Evolutionary conservation across 2,888 invertebrate genomes (phyloP), one percentile per base, ranked within the genome.

Genomic region (Cataglyphis albicans): DNA sequence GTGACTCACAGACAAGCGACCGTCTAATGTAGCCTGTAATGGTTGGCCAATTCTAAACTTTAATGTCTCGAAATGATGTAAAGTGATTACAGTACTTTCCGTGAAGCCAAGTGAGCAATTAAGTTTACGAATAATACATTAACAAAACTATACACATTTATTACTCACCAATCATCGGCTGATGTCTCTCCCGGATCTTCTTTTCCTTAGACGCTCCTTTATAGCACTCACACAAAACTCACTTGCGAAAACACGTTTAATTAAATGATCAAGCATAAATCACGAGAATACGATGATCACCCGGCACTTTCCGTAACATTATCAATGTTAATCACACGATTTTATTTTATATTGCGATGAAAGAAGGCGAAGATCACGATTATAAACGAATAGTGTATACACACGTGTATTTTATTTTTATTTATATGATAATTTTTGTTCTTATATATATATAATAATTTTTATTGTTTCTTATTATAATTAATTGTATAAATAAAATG

Each of bases 11-110:
- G n/a, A 52, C 52, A n/a, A 7, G n/a, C 52, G 52, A 52, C 1
- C 52, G n/a, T 52, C 52, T 52, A 52, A 52, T 52, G 52, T n/a
- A 52, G 52, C n/a, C 52, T n/a, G n/a, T 52, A 52, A n/a, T n/a
- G 52, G 48, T n/a, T n/a, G n/a, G 52, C n/a, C 52, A 52, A n/a
- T 52, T n/a, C 7, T 52, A 52, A 52, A n/a, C 52, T 48, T 5
- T 52, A 52, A 52, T 52, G 52, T 52, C 18, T n/a, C n/a, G 7
- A 52, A 7, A n/a, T 52, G 52, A 52, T n/a, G 52, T 52, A 52
- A n/a, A 52, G n/a, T n/a, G 52, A 52, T n/a, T 52, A 52, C 7
- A 2, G 18, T n/a, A 7, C n/a, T 52, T 52, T 52, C 18, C n/a
- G 3, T 7, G n/a, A 52, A 52, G 15, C 7, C n/a, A 52, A n/a